Evolutionary conservation across 2,113 vertebrate species (phyloP).

Genomic region (Ranitomeya imitator): DNA sequence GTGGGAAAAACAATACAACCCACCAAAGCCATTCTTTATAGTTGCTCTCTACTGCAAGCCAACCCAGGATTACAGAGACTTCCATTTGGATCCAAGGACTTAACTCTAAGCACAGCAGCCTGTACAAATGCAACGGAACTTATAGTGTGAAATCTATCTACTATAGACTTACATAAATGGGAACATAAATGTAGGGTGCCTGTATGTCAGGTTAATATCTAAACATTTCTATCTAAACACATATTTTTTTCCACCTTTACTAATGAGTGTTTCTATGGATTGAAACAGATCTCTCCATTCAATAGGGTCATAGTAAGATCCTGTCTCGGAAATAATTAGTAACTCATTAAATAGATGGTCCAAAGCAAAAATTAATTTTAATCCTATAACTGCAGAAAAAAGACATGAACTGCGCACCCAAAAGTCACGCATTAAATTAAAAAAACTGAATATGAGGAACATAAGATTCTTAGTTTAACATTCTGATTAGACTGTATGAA

Average conservation of each 20-base stretch:
- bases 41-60: not conserved
- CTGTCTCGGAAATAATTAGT: too few relatives aligned
- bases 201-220: not conserved
- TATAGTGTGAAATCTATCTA: not conserved
- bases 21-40: not conserved
- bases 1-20: not conserved
- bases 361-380: too few relatives aligned
- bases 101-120: not conserved
- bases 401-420: too few relatives aligned
- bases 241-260: not conserved
- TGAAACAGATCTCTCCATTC: not conserved
- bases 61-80: not conserved
- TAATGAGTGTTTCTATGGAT: not conserved
- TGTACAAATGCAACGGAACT: too few relatives aligned
- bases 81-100: not conserved
- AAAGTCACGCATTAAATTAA: too few relatives aligned
- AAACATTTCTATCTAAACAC: not conserved
- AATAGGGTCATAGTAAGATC: not conserved
- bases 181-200: not conserved
- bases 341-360: too few relatives aligned
- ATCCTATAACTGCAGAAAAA: too few relatives aligned
- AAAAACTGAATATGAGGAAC: too few relatives aligned
- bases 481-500: too few relatives aligned
- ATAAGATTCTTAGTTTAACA: too few relatives aligned
- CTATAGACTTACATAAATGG: not conserved